Evolutionary conservation across 2,113 vertebrate genomes (phyloP).

Genomic region (Spea multiplicata): DNA sequence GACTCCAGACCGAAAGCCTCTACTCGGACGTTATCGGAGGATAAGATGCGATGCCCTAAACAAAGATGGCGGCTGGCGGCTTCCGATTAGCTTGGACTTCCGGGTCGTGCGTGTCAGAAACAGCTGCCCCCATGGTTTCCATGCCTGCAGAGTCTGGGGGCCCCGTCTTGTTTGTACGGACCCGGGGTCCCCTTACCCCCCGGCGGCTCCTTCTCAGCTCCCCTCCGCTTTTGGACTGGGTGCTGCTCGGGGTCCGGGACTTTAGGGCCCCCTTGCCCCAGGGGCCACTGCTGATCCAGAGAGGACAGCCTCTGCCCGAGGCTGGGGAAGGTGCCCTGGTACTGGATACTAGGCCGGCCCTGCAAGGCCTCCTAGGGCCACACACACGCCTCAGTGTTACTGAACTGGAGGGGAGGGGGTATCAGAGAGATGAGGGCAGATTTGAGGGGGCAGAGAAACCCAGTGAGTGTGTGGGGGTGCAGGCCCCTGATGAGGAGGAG

Average conservation of each 20-base stretch:
- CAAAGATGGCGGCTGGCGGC: not conserved
- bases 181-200: slow-evolving; percentile 54
- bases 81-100: not conserved
- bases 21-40: too few species aligned
- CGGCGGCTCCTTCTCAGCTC: slow-evolving; percentile 51
- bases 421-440: not conserved
- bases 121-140: not conserved
- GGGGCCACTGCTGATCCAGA: slow-evolving; percentile 12
- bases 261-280: not conserved
- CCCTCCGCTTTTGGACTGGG: slow-evolving; percentile 40
- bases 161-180: slow-evolving; percentile 19
- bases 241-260: slow-evolving; percentile 48
- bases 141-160: not conserved
- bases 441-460: not conserved
- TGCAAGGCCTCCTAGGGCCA: slow-evolving; percentile 23
- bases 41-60: not conserved
- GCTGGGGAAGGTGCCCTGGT: not conserved
- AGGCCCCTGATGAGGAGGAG: not conserved
- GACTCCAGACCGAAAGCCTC: too few species aligned
- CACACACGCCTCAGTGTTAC: slow-evolving; percentile 18
- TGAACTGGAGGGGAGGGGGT: not conserved
- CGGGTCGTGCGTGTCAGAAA: not conserved
- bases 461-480: slow-evolving; percentile 32
- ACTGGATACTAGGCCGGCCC: slow-evolving; percentile 17
- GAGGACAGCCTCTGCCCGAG: slow-evolving; percentile 10